Conservation (phyloP, 1,140 invertebrate genomes). For the Muscidifurax raptorellus region DNA sequence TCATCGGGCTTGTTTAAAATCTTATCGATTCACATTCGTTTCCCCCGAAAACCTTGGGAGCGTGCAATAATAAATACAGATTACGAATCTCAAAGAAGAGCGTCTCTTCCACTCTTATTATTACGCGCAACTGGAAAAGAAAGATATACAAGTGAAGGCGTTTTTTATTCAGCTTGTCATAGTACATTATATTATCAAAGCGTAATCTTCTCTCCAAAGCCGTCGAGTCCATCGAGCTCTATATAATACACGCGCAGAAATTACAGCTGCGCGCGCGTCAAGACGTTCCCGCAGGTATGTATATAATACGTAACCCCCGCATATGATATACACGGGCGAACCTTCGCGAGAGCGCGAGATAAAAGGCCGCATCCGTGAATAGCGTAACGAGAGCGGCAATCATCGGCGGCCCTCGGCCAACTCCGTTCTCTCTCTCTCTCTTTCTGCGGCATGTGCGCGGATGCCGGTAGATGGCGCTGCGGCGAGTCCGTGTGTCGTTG, state of each 20-base stretch:
- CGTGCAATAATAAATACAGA: not conserved
- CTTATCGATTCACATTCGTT: not conserved
- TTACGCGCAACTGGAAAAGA: not conserved
- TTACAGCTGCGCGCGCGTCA: too few relatives aligned
- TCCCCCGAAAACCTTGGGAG: not conserved
- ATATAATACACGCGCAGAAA: too few relatives aligned
- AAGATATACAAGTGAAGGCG: not conserved
- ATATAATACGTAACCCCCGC: too few relatives aligned
- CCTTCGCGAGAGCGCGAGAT: not conserved
- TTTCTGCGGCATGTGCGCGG: not conserved
- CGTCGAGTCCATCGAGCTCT: too few relatives aligned
- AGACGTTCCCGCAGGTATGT: too few relatives aligned
- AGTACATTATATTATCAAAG: not conserved
- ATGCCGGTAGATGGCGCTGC: not conserved
- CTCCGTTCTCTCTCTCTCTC: not conserved
- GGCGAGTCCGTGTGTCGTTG: slow-evolving; percentile 57
- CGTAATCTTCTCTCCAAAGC: too few relatives aligned
- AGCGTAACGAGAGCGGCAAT: not conserved
- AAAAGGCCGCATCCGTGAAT: not conserved
- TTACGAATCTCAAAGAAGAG: not conserved
- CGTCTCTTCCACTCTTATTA: too few relatives aligned
- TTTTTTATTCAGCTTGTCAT: not conserved
- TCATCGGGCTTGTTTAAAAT: not conserved
- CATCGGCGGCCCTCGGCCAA: not conserved
- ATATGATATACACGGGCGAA: not conserved